Base-by-base conservation (phyloP, 1,140 invertebrate species). In the Drosophila athabasca region DNA sequence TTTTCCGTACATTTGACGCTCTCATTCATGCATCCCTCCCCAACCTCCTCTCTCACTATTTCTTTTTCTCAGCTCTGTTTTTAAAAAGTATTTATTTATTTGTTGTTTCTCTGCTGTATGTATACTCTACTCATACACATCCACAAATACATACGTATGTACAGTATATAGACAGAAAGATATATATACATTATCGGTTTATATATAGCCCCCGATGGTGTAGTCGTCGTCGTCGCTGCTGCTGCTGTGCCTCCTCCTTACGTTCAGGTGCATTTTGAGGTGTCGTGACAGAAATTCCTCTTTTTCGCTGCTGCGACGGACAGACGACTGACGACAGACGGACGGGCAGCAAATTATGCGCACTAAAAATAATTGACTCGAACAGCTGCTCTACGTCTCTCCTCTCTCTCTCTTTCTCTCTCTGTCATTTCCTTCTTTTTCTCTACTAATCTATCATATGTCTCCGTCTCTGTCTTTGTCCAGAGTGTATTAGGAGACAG, bases 221-320 rank as follows among this genome's bases (percentile, higher is more conserved):
- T 35, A 29, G 57, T 50, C 48, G 54, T 26, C 44, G 45, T 15
- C 24, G 66, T 51, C 39, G 54, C 41, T n/a, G 52, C 29, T 45
- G 8, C 45, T 53, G 60, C 62, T 52, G 59, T 68, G 60, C 41
- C 62, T 61, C 49, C 62, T 61, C 62, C 70, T 52, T 58, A 43
- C 48, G 61, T 76, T 87, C 83, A 87, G 83, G 83, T 87, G 83
- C 83, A 87, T 87, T 85, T 83, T 88, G 83, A 87, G 83, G 79
- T 87, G 82, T 87, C 83, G 83, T 88, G 83, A 79, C 83, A 88
- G 79, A 75, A 87, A 87, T 88, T 82, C 83, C 79, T 64, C 74
- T 76, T 69, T 35, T 39, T 39, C 35, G 35, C 11, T 13, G 35
- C 35, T 39, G 35, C 35, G 35, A 5, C 11, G 11, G 11, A 39